A percentile compares a stretch with the other conserved stretches of the same genome.
Evolutionary conservation across 2,888 invertebrate genomes (phyloP).

Genomic region (Lasius platythorax): DNA sequence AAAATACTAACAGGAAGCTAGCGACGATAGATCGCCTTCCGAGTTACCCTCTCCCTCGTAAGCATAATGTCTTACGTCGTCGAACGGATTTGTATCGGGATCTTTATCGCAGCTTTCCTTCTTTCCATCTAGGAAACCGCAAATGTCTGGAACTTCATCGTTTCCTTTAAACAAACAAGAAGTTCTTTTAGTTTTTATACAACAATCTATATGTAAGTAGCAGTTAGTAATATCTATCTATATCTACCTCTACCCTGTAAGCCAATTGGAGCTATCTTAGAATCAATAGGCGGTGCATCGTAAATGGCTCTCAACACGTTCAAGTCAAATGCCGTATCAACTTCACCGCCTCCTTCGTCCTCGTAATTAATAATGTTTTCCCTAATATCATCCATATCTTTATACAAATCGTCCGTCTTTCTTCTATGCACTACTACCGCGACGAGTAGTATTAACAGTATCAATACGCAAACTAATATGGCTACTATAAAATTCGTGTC

Average conservation of each 20-base stretch:
- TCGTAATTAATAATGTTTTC: constrained; percentile 99
- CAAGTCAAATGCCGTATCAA: constrained; percentile 97
- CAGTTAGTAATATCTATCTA: not conserved
- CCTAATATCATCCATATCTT: constrained; percentile 97
- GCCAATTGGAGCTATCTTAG: constrained; percentile 85
- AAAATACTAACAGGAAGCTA: constrained; percentile 92
- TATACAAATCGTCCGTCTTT: constrained; percentile 94
- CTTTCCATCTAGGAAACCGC: constrained; percentile 95
- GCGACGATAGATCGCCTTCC: constrained; percentile 96
- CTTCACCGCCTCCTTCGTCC: constrained; percentile 99
- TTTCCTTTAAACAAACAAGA: constrained; percentile 79
- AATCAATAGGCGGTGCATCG: constrained; percentile 87
- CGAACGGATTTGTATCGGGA: constrained; percentile 96
- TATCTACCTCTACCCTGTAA: constrained; percentile 86
- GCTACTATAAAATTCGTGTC: constrained; percentile 96
- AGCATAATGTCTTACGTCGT: constrained; percentile 98
- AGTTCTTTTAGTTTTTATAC: not conserved
- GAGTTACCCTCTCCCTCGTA: constrained; percentile 98
- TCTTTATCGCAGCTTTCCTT: constrained; percentile 96
- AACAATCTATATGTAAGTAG: not conserved
- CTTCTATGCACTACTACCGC: constrained; percentile 96
- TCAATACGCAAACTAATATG: constrained; percentile 94
- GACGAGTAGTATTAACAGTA: constrained; percentile 93
- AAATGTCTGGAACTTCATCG: constrained; percentile 93
- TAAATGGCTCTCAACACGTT: constrained; percentile 91